Evolutionary conservation across 2,888 invertebrate species (phyloP), one percentile per base, ranked within the genome.

Genomic region (Nemurella pictetii): DNA sequence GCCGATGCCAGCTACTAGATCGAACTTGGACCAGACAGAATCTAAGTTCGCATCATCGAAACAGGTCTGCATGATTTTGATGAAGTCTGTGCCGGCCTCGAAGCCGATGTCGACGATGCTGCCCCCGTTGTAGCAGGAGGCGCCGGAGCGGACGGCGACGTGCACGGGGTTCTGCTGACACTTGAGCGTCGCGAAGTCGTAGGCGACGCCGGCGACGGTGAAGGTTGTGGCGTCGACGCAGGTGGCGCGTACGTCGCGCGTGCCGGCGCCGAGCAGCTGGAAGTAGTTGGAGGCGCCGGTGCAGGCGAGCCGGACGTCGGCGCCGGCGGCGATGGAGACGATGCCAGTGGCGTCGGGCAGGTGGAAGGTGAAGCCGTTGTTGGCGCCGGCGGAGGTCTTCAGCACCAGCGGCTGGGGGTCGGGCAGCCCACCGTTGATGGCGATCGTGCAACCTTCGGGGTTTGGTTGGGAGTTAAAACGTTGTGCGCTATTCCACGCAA

Each of bases 41-140:
- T 91, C 91, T 84, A 92, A 89, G 0, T 90, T 89, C 2, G 87
- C 88, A 72, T 90, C 90, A 88, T 94, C 91, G 87, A 92, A 93
- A 88, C 94, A 94, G 0, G 93, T 90, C 87, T 90, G 91, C 87
- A 92, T 92, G 12, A 91, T 88, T 27, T 91, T 90, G 83, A 86
- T 92, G 89, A 88, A 93, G 28, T 89, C 88, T n/a, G 90, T 90
- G 84, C 86, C 92, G 89, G 88, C 93, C 30, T 89, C 88, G 88
- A 92, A 93, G 0, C 94, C 94, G 36, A 93, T 90, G 85, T 93
- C 91, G 30, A 92, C 91, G 83, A 92, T 90, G 81, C 91, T 90
- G 85, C 91, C 90, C 85, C 91, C 90, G 84, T 89, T 89, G 83
- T 88, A 90, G 87, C 93, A 93, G 80, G 89, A 90, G 27, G 89